phyloP scores from a whole-genome alignment of 2,888 invertebrate genomes.

The Agrilus mali region DNA sequence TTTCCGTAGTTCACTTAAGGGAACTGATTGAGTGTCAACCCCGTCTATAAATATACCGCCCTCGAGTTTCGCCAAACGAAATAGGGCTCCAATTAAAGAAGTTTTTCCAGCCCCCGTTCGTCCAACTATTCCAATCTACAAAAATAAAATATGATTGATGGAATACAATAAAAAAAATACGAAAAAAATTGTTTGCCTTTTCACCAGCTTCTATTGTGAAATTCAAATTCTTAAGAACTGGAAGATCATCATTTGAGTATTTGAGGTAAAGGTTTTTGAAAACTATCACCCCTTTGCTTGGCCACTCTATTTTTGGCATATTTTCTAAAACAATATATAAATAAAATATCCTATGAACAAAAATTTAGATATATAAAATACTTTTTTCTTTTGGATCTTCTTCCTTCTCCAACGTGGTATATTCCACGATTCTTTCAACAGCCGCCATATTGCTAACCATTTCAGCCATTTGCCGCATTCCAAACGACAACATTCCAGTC shows the following conservation, averaged over 20 bases:
- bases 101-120: constrained; percentile 81
- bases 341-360: too few species aligned
- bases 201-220: constrained; percentile 55
- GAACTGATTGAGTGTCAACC: constrained; percentile 55
- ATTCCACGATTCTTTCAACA: constrained; percentile 68
- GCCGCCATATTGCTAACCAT: constrained; percentile 57
- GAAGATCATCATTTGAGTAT: constrained; percentile 58
- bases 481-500: constrained; percentile 67
- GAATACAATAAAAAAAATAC: too few species aligned
- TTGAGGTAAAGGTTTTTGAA: constrained; percentile 57
- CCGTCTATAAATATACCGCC: constrained; percentile 75
- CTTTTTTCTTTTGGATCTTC: neutral
- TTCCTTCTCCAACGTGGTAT: constrained; percentile 58
- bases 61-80: constrained; percentile 65
- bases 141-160: too few species aligned
- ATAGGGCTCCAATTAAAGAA: constrained; percentile 63
- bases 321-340: constrained; percentile 31
- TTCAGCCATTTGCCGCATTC: constrained; percentile 63
- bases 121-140: constrained; percentile 66
- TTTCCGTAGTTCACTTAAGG: constrained; percentile 61
- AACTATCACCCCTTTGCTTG: constrained; percentile 51
- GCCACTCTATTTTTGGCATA: constrained; percentile 60
- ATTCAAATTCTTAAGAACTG: constrained; percentile 60
- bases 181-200: constrained; percentile 43
- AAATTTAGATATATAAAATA: too few species aligned